Base-by-base conservation (phyloP, 2,113 vertebrate species). In the Callospermophilus lateralis region DNA sequence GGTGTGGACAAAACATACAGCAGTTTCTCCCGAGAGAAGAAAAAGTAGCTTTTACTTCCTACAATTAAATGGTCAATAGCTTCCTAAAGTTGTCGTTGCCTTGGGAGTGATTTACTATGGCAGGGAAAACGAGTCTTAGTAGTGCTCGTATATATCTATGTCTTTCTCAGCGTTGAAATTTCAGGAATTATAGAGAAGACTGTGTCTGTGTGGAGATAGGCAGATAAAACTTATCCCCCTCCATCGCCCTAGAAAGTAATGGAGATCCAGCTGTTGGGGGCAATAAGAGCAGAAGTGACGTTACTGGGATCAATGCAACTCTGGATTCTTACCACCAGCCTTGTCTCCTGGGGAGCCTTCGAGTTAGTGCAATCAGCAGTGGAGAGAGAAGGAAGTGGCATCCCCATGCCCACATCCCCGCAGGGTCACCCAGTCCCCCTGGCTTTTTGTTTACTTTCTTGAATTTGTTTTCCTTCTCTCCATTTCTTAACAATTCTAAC, bases 71-170 rank as follows among this genome's bases (percentile, higher is more conserved):
- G 22, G 84, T 77, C 61, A 92, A 4, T 84, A 88, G 84, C 90
- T 96, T 93, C 58, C 87, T 93, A 42, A 95, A 84, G 53, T 63
- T 89, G 48, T 42, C 19, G 19, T 84, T 84, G 39, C 16, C 48
- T 8, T 22, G 76, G 39, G 51, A 96, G 9, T 19, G 51, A 79
- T 77, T 92, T 84, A 51, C 55, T 51, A 24, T 7, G 45, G 34
- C 37, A 89, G 89, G 73, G 37, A 48, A 53, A 81, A 92, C 13
- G 32, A 32, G 13, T 45, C 34, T 90, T 73, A 63, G 30, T 96
- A 53, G 48, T 37, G 55, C 13, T 73, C 68, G n/a, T 16, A 8
- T 45, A 9, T 45, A 45, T 45, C 1, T 45, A 1, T 67, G 68
- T 6, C 45, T 84, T 94, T 87, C 67, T 87, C 24, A 63, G n/a